Evolutionary conservation across 2,888 invertebrate species (phyloP), one percentile per base, ranked within the genome.

Genomic region (Amblyjoppa proteus): DNA sequence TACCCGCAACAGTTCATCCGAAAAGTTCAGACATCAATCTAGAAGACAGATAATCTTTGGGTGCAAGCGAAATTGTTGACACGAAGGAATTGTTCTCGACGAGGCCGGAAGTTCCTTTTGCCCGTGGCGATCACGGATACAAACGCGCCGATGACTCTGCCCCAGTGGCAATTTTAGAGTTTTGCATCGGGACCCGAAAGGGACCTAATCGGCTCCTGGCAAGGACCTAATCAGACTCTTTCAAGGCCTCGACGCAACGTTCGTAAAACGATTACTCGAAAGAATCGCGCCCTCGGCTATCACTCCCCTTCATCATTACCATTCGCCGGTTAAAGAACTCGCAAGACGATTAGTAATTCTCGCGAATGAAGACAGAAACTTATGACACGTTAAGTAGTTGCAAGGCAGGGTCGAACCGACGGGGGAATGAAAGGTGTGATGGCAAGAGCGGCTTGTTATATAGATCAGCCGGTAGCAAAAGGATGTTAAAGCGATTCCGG

Each of bases 401-500:
- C 28, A 64, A 13, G 13, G 20, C 25, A 28, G 31, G 66, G 49
- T 13, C 64, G 53, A 66, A 3, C 31, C 6, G 9, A 31, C 6
- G 16, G 20, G 45, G 25, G 20, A 53, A 41, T 20, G 41, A 11
- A 61, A 58, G 75, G 64, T 61, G 51, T 58, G 45, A 51, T 58
- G 41, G 41, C 56, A 28, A 56, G 51, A 68, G 49, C 49, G 56
- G 53, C 31, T 70, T 70, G 34, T 66, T 34, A 83, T 58, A 61
- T 34, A n/a, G 38, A 73, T 73, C 80, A 76, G 66, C 38, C 76
- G 71, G 77, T 81, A 45, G 71, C 58, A 53, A 45, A 70, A 81
- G 58, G 41, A 49, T 77, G 74, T 78, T 53, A 77, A 56, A 58
- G 66, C 58, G 56, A 74, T 85, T 58, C 69, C 31, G 49, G 7